These are phyloP conservation scores for Trisateles emortualis DNA, from an alignment of 2,888 invertebrate species.

Conservation along the genomic window DNA sequence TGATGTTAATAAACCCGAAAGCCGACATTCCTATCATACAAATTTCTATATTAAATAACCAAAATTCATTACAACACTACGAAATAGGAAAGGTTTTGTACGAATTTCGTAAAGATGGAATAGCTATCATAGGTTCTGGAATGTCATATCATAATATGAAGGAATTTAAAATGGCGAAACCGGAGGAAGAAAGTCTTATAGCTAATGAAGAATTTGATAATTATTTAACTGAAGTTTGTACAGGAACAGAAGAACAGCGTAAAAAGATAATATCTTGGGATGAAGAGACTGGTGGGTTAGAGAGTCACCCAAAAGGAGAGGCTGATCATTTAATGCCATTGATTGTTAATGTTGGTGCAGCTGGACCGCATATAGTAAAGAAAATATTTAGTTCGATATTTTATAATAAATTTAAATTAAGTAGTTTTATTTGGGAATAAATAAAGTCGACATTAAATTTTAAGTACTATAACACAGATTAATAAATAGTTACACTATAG, in stretches of 20 bases:
- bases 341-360: conserved; percentile 59
- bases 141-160: conserved; percentile 52
- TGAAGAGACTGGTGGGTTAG: conserved; percentile 40
- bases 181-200: conserved; percentile 6
- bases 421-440: conserved; percentile 58
- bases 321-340: conserved; percentile 67
- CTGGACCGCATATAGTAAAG: conserved; percentile 47
- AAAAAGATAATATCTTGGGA: conserved; percentile 51
- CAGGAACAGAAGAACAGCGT: conserved; percentile 53
- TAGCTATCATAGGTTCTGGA: conserved; percentile 64
- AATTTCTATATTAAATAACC: conserved; percentile 59
- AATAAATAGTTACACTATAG: no score
- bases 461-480: no score
- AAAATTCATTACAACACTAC: conserved; percentile 56
- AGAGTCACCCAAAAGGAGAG: conserved; percentile 52
- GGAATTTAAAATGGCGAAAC: conserved; percentile 17
- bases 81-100: conserved; percentile 56
- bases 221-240: conserved; percentile 34
- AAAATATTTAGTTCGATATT: conserved; percentile 55
- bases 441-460: neutral
- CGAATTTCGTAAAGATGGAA: conserved; percentile 55
- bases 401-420: conserved; percentile 51
- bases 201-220: conserved; percentile 32
- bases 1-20: conserved; percentile 64
- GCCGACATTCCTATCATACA: conserved; percentile 63